Base-by-base conservation (phyloP, 2,113 vertebrate genomes). In the Romanogobio albipinnatus region DNA sequence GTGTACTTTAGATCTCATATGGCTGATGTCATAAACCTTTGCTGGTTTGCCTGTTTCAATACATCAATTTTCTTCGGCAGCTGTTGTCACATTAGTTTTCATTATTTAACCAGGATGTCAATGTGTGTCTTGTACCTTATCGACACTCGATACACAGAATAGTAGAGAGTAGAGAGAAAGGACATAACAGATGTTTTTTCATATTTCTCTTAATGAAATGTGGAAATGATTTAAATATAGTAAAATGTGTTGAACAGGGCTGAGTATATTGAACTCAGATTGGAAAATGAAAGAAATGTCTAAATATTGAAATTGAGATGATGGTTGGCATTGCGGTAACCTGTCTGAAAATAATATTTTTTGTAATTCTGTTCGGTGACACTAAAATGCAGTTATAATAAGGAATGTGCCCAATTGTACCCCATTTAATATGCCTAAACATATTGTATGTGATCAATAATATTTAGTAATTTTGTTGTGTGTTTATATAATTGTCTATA, bases 201-300 rank as follows among this genome's bases (percentile, higher is more conserved):
- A n/a, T 43, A 73, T 24, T 45, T n/a, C 45, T 56, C 14, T 53
- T 76, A 4, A 76, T 33, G 4, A 53, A 53, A 76, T 19, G 74
- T 77, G 29, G 26, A 56, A 58, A 58, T 5, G 4, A 77, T 58
- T 77, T 77, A 77, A 58, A 77, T 77, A 39, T 77, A 77, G 5
- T 77, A 58, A 58, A 77, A 77, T 77, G 75, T 39, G 49, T 58
- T 76, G 8, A 53, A 76, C 24, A 9, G 9, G 22, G 29, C 9
- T 58, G 9, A 56, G 51, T 29, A 10, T 36, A 33, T 1, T 22
- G 47, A 73, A 73, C 39, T 73, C 9, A 22, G 9, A 39, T n/a
- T n/a, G 49, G 49, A 22, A 29, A 17, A n/a, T 78, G 22, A 85
- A 45, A 26, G n/a, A 10, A 78, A 58, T 71, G 19, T 71, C 3